Percentiles rank a stretch among this genome's conserved stretches.
phyloP scores from a whole-genome alignment of 2,113 vertebrate species.

The Micronycteris hirsuta region DNA sequence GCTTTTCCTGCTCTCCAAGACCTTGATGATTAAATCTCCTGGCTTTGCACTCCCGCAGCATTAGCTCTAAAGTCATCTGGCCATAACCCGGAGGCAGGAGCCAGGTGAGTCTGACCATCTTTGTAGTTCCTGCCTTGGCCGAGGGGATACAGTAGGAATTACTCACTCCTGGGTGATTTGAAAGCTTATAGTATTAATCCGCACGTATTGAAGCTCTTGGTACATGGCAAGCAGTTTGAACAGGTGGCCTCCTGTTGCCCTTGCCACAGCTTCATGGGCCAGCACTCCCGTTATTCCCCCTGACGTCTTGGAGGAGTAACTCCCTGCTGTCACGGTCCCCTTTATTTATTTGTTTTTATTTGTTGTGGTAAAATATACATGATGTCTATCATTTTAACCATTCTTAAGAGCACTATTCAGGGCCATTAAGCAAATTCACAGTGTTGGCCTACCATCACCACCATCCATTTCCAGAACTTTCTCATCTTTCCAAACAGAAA shows the following conservation, averaged over 20 bases:
- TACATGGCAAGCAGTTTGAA: not conserved
- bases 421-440: not conserved
- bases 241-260: not conserved
- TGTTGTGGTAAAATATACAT: not conserved
- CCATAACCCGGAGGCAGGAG: not conserved
- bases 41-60: not conserved
- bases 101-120: not conserved
- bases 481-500: no score
- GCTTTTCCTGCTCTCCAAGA: not conserved
- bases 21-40: not conserved
- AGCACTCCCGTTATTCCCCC: accelerated
- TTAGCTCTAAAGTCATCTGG: not conserved
- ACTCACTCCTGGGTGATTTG: not conserved
- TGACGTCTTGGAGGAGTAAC: not conserved
- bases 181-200: not conserved
- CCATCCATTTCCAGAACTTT: no score
- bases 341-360: not conserved
- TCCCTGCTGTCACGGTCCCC: not conserved
- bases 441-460: no score
- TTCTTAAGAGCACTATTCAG: not conserved
- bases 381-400: not conserved
- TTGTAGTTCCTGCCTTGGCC: not conserved
- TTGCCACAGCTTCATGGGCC: not conserved
- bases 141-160: not conserved
- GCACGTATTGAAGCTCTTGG: not conserved